phyloP scores from a whole-genome alignment of 2,797 vertebrate genomes.

The Leontopithecus rosalia region DNA sequence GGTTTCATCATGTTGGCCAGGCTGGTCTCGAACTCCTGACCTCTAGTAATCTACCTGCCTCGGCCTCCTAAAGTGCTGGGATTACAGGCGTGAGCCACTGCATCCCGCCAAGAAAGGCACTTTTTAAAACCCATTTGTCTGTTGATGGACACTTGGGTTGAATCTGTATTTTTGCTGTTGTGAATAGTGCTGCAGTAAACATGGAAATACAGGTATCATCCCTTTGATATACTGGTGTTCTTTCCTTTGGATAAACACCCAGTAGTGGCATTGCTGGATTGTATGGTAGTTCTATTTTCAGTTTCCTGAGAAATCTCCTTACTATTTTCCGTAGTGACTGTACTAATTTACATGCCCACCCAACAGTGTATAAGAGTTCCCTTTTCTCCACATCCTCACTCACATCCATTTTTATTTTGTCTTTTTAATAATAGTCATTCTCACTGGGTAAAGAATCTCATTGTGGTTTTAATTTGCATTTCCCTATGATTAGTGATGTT shows the following conservation, averaged over 20 bases:
- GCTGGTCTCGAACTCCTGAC: too few relatives aligned
- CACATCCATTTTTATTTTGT: neutral
- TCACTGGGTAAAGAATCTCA: neutral
- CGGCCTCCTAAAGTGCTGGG: too few relatives aligned
- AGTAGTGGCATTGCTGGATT: neutral
- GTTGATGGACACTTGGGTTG: neutral
- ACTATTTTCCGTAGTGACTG: neutral
- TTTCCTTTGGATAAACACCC: neutral
- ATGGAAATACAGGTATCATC: neutral
- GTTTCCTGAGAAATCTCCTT: neutral
- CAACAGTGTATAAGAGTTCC: neutral
- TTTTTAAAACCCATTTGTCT: neutral
- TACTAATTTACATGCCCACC: neutral
- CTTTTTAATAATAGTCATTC: neutral
- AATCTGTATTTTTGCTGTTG: neutral
- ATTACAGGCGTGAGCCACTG: too few relatives aligned
- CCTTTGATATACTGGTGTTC: neutral
- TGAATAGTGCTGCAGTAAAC: neutral
- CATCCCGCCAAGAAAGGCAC: neutral
- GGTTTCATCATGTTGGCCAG: too few relatives aligned
- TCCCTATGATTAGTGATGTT: neutral
- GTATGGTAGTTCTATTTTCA: neutral
- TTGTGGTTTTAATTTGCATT: neutral
- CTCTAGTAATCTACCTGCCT: too few relatives aligned
- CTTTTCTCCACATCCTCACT: neutral